Evolutionary conservation across 2,113 vertebrate genomes (phyloP).

Genomic region (Rostratula benghalensis): DNA sequence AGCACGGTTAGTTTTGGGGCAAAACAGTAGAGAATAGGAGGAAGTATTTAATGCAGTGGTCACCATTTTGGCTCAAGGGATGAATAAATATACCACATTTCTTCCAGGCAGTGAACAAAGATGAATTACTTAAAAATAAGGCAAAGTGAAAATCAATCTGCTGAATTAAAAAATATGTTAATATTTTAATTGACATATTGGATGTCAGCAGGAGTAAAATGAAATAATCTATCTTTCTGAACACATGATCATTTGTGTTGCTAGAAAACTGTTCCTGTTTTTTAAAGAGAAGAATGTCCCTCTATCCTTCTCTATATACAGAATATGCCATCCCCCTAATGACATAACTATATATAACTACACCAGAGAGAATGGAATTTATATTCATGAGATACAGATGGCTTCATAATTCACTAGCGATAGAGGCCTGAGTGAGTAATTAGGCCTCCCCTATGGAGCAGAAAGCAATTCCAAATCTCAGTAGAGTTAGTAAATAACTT

Average conservation of each 20-base stretch:
- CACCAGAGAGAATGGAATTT: slow-evolving; percentile 47
- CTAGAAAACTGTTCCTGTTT: slow-evolving; percentile 43
- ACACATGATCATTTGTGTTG: slow-evolving; percentile 4
- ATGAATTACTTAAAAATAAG: slow-evolving; percentile 12
- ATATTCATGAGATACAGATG: slow-evolving; percentile 48
- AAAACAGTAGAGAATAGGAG: not conserved
- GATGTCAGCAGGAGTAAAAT: not conserved
- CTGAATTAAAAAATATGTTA: slow-evolving; percentile 31
- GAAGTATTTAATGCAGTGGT: not conserved
- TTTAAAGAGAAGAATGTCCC: not conserved
- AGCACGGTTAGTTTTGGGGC: not conserved
- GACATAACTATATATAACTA: slow-evolving; percentile 47
- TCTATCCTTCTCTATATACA: not conserved
- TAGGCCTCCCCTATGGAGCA: not conserved
- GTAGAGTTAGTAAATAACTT: not conserved
- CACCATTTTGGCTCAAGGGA: not conserved
- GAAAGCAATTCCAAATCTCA: not conserved
- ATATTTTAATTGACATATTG: slow-evolving; percentile 40
- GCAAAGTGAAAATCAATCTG: not conserved
- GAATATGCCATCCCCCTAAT: slow-evolving; percentile 40
- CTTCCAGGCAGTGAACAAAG: not conserved
- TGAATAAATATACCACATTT: not conserved
- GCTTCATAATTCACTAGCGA: slow-evolving; percentile 35
- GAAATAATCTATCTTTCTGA: slow-evolving; percentile 16
- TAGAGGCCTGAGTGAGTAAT: slow-evolving; percentile 29